Evolutionary conservation across 53 echinoderm and acorn worm species (phyloP), one percentile per base, ranked within the genome.

Genomic region (Antedon mediterranea): DNA sequence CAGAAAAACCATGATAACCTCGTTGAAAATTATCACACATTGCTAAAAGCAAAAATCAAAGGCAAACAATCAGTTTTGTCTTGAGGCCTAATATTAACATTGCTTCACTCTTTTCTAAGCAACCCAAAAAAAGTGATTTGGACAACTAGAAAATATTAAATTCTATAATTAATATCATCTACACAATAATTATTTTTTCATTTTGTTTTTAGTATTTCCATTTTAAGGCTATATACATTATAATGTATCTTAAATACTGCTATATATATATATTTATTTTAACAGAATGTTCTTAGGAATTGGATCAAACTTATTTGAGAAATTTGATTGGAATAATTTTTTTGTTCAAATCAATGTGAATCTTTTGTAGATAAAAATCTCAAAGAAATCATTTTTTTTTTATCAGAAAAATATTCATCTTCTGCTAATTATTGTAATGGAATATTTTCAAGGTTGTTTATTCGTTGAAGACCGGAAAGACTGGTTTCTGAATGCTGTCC

Each of bases 401-500:
- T 57, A 18, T 6, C 57, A 11, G 23, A 57, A 18, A 57, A 57
- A 57, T 57, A 57, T 57, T 57, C 20, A 18, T 57, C 23, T 57
- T 57, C 57, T 15, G 2, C 11, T 57, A 26, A 57, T 18, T 13
- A 57, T 23, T 23, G 57, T 26, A 57, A 57, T 1, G 57, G 4
- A 18, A 18, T 57, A 41, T 41, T 41, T 5, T 41, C 41, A 41
- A 41, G 57, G 57, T 57, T 6, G 57, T 57, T 57, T 57, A 57
- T 57, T 57, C 57, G 23, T 13, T 23, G 23, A 57, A 57, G 20
- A 57, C 23, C 23, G 57, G 57, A 26, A 57, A 57, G 23, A 57
- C 57, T 57, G 57, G 57, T 57, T 57, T 71, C 29, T 83, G 77
- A 34, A 57, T 43, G 70, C 72, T 71, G 28, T 86, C 80, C 79